Conservation (phyloP, 2,888 invertebrate genomes). For the Arrhopalites spinosus region DNA sequence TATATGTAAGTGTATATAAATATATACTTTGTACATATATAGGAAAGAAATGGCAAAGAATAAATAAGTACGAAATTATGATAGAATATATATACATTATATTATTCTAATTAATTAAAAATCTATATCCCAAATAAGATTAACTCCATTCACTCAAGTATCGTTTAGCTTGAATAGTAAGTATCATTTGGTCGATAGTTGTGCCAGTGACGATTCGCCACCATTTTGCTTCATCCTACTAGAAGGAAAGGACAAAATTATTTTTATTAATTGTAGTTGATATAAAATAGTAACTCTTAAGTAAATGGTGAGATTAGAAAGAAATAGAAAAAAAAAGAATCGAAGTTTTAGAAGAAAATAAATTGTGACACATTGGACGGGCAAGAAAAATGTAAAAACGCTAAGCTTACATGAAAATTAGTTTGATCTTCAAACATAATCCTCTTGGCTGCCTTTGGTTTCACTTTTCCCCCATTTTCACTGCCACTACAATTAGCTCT, state of each 20-base stretch:
- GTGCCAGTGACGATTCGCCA: slow-evolving; percentile 41
- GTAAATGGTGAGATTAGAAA: background rate
- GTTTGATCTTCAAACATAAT: slow-evolving; percentile 40
- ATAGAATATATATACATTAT: too few relatives aligned
- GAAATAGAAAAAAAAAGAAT: slow-evolving; percentile 16
- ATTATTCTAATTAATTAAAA: too few relatives aligned
- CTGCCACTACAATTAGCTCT: background rate
- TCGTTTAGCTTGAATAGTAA: slow-evolving; percentile 39
- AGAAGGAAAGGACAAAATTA: slow-evolving; percentile 11
- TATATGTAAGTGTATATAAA: background rate
- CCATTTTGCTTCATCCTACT: slow-evolving; percentile 40
- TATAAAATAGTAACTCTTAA: background rate
- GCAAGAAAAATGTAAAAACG: background rate
- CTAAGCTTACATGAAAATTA: slow-evolving; percentile 38
- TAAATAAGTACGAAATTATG: too few relatives aligned
- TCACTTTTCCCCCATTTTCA: background rate
- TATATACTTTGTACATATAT: background rate
- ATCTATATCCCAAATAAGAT: background rate
- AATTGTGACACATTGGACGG: too few relatives aligned
- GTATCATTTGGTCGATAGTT: slow-evolving; percentile 40
- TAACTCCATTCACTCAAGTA: slow-evolving; percentile 2
- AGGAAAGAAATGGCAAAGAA: too few relatives aligned
- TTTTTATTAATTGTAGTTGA: background rate
- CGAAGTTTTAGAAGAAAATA: background rate
- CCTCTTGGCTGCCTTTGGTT: slow-evolving; percentile 38